Evolutionary conservation across 2,113 vertebrate species (phyloP), one percentile per base, ranked within the genome.

Genomic region (Grammomys surdaster): DNA sequence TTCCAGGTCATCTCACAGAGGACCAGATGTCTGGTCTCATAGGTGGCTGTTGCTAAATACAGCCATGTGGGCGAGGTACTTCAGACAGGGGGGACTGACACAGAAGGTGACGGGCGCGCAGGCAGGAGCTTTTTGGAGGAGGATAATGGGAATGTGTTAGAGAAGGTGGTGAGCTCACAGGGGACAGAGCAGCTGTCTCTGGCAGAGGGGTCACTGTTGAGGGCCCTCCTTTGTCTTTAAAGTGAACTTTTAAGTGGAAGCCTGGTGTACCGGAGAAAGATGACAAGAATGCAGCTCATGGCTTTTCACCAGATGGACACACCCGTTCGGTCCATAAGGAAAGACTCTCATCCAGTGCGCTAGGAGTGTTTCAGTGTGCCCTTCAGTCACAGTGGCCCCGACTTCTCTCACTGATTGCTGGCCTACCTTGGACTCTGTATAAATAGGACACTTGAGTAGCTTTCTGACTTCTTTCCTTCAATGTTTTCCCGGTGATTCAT

Each of bases 271-370:
- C 72, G 67, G 43, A 20, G 40, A 58, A 88, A 81, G 88, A 36
- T 36, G 22, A 24, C 26, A 82, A 91, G 33, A 11, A 5, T n/a
- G 36, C 7, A 90, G 87, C 11, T 20, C 7, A 17, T 33, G 46
- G 9, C 54, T 75, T 92, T 88, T 96, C 65, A 73, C 81, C 70
- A 80, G 77, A 51, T 40, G 63, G 78, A 33, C n/a, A 88, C 51
- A 60, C 33, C 56, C 31, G 22, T 76, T 24, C 31, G 78, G 36
- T 63, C 60, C 94, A 88, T 88, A 92, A 67, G 51, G 6, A 86
- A 87, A 94, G 58, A 36, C 11, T 84, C 78, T 48, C 4, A 14
- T 16, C 48, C 24, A 56, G 31, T 8, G 8, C 33, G 60, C 89
- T 0, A 6, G 24, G 40, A 81, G 28, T 40, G 3, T 51, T 10